These are phyloP conservation scores for Drosophila dives DNA, from an alignment of 2,888 invertebrate species.

Conservation along the genomic window DNA sequence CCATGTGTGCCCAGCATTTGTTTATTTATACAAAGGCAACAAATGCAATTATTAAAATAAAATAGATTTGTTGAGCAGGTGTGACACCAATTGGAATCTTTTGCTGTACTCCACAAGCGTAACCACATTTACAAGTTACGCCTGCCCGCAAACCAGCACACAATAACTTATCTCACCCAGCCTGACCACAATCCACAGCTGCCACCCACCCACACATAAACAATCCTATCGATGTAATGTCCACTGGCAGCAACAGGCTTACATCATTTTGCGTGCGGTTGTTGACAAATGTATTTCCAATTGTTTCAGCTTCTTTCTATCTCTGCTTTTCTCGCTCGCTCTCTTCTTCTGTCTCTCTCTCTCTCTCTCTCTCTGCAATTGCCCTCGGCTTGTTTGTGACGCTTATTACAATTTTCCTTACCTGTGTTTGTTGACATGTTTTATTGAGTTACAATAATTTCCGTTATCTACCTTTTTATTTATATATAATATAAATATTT, in stretches of 20 bases:
- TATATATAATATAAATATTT: slow-evolving; percentile 22
- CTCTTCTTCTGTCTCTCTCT: background rate
- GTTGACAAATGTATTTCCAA: slow-evolving; percentile 78
- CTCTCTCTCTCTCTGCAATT: slow-evolving; percentile 4
- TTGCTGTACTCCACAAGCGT: slow-evolving; percentile 4
- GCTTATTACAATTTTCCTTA: slow-evolving; percentile 63
- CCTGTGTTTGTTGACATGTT: slow-evolving; percentile 54
- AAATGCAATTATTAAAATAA: slow-evolving; percentile 68
- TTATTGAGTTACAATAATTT: slow-evolving; percentile 72
- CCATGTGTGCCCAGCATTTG: slow-evolving; percentile 50
- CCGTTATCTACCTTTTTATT: slow-evolving; percentile 26
- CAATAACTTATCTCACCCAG: slow-evolving; percentile 64
- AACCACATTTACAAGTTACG: slow-evolving; percentile 66
- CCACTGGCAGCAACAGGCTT: slow-evolving; percentile 52
- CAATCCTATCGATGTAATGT: slow-evolving; percentile 38
- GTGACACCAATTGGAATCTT: slow-evolving; percentile 47
- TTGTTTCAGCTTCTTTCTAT: slow-evolving; percentile 52
- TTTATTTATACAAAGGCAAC: slow-evolving; percentile 63
- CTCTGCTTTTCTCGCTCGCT: background rate
- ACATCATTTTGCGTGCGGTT: slow-evolving; percentile 71
- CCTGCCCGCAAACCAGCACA: slow-evolving; percentile 47
- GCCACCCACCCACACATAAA: slow-evolving; percentile 12
- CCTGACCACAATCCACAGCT: slow-evolving; percentile 39
- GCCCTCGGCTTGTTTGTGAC: slow-evolving; percentile 51
- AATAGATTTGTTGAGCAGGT: slow-evolving; percentile 71